phyloP scores from a whole-genome alignment of 2,797 vertebrate species.

The Otus scops region DNA sequence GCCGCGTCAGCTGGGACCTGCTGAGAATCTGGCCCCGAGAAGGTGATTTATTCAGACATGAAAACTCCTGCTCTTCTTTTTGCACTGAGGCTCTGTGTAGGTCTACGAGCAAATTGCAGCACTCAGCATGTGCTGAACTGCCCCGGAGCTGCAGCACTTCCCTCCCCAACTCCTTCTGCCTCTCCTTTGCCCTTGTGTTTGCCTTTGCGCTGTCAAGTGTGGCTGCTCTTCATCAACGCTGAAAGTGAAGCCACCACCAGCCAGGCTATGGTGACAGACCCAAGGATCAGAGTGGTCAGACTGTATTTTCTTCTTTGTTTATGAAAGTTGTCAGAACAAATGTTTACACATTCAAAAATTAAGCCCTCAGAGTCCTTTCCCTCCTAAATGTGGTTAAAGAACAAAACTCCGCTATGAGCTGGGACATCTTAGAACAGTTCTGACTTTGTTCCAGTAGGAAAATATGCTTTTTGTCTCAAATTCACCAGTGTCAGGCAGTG shows the following conservation, averaged over 20 bases:
- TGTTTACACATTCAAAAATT: not conserved
- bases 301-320: not conserved
- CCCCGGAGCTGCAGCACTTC: not conserved
- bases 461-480: accelerated
- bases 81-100: not conserved
- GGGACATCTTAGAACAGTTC: not conserved
- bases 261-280: not conserved
- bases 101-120: conserved; percentile 3
- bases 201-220: not conserved
- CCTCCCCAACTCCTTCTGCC: not conserved
- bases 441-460: not conserved
- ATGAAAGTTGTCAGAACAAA: not conserved
- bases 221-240: not conserved
- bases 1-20: not conserved
- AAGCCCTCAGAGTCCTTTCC: not conserved
- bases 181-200: not conserved
- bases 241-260: not conserved
- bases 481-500: not conserved
- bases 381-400: not conserved
- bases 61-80: conserved; percentile 17
- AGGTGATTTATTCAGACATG: conserved; percentile 33
- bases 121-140: not conserved
- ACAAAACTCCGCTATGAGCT: not conserved
- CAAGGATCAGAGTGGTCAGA: not conserved
- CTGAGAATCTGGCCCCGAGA: not conserved